Evolutionary conservation across 2,888 invertebrate genomes (phyloP).

Genomic region (Hypomecis punctinalis): DNA sequence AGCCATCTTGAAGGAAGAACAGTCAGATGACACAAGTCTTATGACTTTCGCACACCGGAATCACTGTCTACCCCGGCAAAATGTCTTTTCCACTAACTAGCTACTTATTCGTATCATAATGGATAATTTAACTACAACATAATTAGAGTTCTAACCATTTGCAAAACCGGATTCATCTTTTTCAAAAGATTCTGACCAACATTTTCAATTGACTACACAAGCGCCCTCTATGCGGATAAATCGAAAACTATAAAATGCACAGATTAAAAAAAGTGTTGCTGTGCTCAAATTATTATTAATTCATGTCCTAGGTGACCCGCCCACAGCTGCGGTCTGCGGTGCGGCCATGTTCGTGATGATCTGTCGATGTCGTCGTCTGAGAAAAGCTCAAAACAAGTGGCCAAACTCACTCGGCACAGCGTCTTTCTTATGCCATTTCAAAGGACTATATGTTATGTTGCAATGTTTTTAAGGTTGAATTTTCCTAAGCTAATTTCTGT

Average conservation of each 20-base stretch:
- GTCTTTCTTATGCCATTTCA: too few relatives aligned
- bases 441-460: too few relatives aligned
- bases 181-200: constrained; percentile 78
- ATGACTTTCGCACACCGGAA: constrained; percentile 80
- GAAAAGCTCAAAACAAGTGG: too few relatives aligned
- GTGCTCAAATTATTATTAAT: too few relatives aligned
- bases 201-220: constrained; percentile 72
- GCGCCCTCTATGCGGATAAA: constrained; percentile 51
- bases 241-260: constrained; percentile 32
- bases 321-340: too few relatives aligned
- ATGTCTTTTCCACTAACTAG: constrained; percentile 64
- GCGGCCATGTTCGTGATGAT: too few relatives aligned
- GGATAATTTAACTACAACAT: constrained; percentile 65
- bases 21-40: constrained; percentile 86
- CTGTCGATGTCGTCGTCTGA: too few relatives aligned
- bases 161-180: constrained; percentile 76
- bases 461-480: too few relatives aligned
- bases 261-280: not conserved
- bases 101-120: constrained; percentile 74
- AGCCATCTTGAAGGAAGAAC: constrained; percentile 89
- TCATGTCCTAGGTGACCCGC: too few relatives aligned
- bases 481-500: too few relatives aligned
- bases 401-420: too few relatives aligned
- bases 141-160: constrained; percentile 73
- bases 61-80: constrained; percentile 67